Evolutionary conservation across 1,140 invertebrate species (phyloP), one percentile per base, ranked within the genome.

Genomic region (Brachionus plicatilis): DNA sequence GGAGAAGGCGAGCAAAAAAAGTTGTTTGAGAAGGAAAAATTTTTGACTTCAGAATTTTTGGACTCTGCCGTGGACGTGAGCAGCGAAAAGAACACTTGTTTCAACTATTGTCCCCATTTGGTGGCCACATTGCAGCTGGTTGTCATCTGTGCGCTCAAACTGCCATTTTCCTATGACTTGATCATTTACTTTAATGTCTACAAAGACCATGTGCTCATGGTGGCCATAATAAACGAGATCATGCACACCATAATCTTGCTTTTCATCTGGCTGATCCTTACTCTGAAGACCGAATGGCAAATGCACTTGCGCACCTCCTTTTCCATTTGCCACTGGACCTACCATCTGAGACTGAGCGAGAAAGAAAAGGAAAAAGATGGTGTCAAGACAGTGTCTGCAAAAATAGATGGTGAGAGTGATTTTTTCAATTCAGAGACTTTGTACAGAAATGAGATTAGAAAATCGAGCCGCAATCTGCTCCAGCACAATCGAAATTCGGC

Each of bases 101-200:
- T 76, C n/a, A 76, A 76, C 24, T 76, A 76, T 76, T 76, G 72
- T 50, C 72, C 72, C 4, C 72, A 76, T 76, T 76, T 76, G 43
- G 33, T 76, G 50, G 72, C 72, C 72, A 76, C 72, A 3, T 20
- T 76, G 11, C 72, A 76, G 27, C 27, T 76, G 20, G 45, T 76
- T 76, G 20, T 76, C 3, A 76, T 76, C 12, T 76, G 72, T 33
- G 41, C 43, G 8, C 20, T 76, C 12, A 76, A 76, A 76, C n/a
- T 76, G 4, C 72, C 72, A 29, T 76, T 76, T 76, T 76, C 43
- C 1, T 76, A 76, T 20, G 72, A 76, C 27, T 76, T 50, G 11
- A 76, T 76, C 0, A 76, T 76, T 27, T 76, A 76, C 43, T 76
- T 76, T 24, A 76, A 76, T 53, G 50, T 47, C 5, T 76, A 27